Evolutionary conservation across 2,113 vertebrate species (phyloP), one percentile per base, ranked within the genome.

Genomic region (Podilymbus podiceps): DNA sequence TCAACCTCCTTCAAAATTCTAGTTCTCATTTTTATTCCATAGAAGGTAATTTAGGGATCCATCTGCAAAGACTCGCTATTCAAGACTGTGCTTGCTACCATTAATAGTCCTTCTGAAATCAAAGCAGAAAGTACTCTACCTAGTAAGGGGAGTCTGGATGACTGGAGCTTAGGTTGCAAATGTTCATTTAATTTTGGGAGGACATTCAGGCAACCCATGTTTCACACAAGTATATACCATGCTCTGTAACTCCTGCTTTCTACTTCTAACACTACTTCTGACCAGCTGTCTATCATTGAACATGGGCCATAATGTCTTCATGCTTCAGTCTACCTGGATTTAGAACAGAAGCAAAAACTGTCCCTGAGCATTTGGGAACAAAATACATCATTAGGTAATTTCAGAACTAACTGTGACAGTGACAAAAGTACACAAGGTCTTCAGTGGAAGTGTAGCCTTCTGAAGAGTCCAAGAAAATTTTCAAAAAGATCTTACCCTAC

Each of bases 11-110:
- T 86, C 68, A 50, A 77, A 91, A 93, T 80, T 68, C 72, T 71
- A 59, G 20, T 69, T 91, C 82, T 90, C 21, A 18, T 77, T 93
- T 92, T 88, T 78, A 78, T 91, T 79, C 82, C 71, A 77, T 21
- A 91, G 62, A 88, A 96, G 76, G 60, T 35, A 81, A 67, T 67
- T 86, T 71, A 88, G 31, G 11, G 42, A 88, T 88, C 25, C 55
- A 84, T 83, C 52, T 80, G 56, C 87, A 95, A 92, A 72, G 49
- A 59, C 31, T 74, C 89, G 76, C 80, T 71, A 49, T 35, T 23
- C 55, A 78, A 75, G 67, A 52, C 44, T 64, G 49, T 3, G 20
- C 33, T 93, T 47, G n/a, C 72, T 59, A 19, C 42, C 47, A 14
- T 47, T 71, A 76, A 63, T 12, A 86, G 52, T 28, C 38, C 25